phyloP scores from a whole-genome alignment of 2,797 vertebrate species.

The Syndactyla subalaris region DNA sequence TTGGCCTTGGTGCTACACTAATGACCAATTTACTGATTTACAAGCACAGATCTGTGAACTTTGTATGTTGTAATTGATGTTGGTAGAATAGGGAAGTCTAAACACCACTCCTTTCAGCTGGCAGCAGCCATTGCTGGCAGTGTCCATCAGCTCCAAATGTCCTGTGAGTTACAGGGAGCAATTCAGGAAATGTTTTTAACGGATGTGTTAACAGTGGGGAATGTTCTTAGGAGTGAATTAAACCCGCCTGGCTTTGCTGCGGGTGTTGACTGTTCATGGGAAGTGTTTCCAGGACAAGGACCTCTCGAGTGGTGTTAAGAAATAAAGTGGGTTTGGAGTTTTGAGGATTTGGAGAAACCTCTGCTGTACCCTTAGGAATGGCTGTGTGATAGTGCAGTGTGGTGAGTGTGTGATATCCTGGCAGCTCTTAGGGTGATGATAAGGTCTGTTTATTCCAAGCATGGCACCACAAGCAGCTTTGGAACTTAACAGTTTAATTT shows the following conservation, averaged over 20 bases:
- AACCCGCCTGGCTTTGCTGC: background rate
- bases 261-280: background rate
- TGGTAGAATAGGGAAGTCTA: background rate
- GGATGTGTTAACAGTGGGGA: background rate
- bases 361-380: background rate
- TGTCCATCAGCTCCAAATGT: background rate
- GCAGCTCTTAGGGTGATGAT: background rate
- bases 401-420: background rate
- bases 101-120: background rate
- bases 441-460: background rate
- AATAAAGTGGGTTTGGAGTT: background rate
- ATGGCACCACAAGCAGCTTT: background rate
- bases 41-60: background rate
- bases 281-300: background rate
- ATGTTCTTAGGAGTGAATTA: background rate
- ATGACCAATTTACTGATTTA: background rate
- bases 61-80: background rate
- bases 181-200: background rate
- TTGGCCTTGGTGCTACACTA: background rate
- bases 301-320: background rate
- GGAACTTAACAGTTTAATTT: background rate
- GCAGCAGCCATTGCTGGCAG: background rate
- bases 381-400: background rate
- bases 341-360: background rate
- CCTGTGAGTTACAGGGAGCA: background rate